Evolutionary conservation across 2,113 vertebrate species (phyloP), one percentile per base, ranked within the genome.

Genomic region (Cavia aperea): DNA sequence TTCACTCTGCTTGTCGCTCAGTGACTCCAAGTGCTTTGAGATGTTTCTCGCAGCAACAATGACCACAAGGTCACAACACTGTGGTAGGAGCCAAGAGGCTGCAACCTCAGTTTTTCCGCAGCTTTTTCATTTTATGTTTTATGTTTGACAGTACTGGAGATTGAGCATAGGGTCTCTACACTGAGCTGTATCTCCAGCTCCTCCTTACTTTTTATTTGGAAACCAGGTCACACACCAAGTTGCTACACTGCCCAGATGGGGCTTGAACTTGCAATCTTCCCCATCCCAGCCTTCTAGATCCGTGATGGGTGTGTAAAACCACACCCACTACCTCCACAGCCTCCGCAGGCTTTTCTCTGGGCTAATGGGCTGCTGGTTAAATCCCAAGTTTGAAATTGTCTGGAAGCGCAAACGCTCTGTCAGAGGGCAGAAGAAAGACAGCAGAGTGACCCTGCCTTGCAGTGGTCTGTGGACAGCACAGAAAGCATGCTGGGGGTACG

Each of bases 11-110:
- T n/a, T 70, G 46, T 81, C 68, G 65, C 43, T 66, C 68, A 49
- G 39, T 26, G 88, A 60, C 79, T 82, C 92, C 88, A 46, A 86
- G 46, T 77, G 63, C 66, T 65, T 39, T 77, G 54, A 51, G 91
- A 87, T 6, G 14, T 79, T 43, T 75, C 43, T 49, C 33, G 49
- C 23, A 39, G 43, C 29, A 26, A 46, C 63, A 31, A 65, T 58
- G 15, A 21, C 13, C 7, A 33, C 26, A 56, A 83, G 43, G 82
- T 58, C 51, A 39, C 39, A 68, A 18, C 31, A 31, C 31, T 49
- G 56, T 9, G 23, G 54, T 9, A 49, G 77, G 33, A 43, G 33
- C 62, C 31, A 24, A 82, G n/a, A 94, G 72, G 51, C 66, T 49
- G 43, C 26, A 77, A 51, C 23, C 9, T 49, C 31, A 31, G 46